Evolutionary conservation across 2,888 invertebrate genomes (phyloP), one percentile per base, ranked within the genome.

Genomic region (Chrysomela aeneicollis): DNA sequence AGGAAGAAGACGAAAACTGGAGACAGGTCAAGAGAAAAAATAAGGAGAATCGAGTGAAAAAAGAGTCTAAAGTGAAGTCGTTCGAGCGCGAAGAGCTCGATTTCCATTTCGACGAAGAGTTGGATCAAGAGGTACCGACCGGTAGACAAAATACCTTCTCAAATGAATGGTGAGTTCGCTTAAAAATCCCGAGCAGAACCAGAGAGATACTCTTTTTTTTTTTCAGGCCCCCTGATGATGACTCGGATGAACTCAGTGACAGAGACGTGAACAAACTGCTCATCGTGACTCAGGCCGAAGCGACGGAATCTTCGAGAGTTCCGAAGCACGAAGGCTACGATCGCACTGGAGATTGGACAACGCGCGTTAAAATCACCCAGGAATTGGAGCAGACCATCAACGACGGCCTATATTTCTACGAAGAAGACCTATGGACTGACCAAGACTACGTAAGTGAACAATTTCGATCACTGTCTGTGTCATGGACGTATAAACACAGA

Each of bases 31-130:
- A 80, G 30, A 70, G 78, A 47, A 79, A 79, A 72, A 77, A 76
- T 61, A 82, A 82, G 59, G 83, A 83, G 64, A 78, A 78, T 58
- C 78, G 77, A 65, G 76, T 63, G 21, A 79, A 76, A 68, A 77
- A 74, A 54, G 78, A 80, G 59, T 75, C 66, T 5, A 77, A 78
- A 63, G 60, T 67, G 10, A 73, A 71, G 49, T 70, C 66, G 30
- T 69, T 71, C 53, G 82, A 82, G 74, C 73, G 89, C 70, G 57
- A 57, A 83, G 97, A 97, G 81, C 84, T 97, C 71, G 95, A 97
- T 82, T 98, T 98, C 85, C 94, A 96, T 84, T 95, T 98, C 80
- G 98, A 98, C 80, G 98, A 98, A 85, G 98, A 98, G 82, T 84
- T 97, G 69, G 94, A 95, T 64, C 75, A 78, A 63, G 84, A 84